Conservation (phyloP, 2,888 invertebrate species). For the Aleiodes leptofemur region DNA sequence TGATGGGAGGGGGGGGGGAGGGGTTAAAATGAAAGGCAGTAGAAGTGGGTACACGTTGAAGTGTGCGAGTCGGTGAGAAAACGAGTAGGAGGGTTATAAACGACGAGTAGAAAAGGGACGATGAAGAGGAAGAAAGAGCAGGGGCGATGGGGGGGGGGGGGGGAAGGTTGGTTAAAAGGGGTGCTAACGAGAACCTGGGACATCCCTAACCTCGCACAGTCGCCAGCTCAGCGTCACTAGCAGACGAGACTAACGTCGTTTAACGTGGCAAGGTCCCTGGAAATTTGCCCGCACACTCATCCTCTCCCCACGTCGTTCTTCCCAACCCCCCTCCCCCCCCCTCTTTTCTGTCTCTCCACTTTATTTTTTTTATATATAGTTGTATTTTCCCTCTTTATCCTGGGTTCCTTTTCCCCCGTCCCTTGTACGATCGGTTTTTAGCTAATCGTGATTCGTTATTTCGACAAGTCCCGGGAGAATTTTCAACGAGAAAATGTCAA, state of each 20-base stretch:
- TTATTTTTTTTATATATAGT: slow-evolving; percentile 29
- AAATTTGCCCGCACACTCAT: slow-evolving; percentile 50
- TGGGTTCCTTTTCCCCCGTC: neutral
- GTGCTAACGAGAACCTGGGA: slow-evolving; percentile 67
- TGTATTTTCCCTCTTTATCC: slow-evolving; percentile 24
- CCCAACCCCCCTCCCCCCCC: neutral
- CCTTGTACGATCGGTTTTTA: slow-evolving; percentile 23
- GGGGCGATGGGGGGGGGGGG: slow-evolving; percentile 35
- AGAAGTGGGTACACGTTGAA: slow-evolving; percentile 36
- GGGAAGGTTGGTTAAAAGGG: slow-evolving; percentile 48
- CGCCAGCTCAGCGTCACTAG: slow-evolving; percentile 68
- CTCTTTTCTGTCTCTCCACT: slow-evolving; percentile 13
- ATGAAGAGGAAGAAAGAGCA: neutral
- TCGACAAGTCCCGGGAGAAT: neutral
- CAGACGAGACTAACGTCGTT: slow-evolving; percentile 65
- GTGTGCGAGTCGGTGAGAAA: slow-evolving; percentile 41
- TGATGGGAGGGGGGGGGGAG: too few relatives aligned
- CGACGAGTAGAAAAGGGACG: slow-evolving; percentile 44
- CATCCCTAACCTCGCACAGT: slow-evolving; percentile 57
- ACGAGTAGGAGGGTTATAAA: slow-evolving; percentile 48
- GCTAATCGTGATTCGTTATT: slow-evolving; percentile 22
- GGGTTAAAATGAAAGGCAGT: neutral
- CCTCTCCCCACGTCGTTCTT: neutral
- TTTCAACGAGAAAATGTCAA: slow-evolving; percentile 1
- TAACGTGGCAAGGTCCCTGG: slow-evolving; percentile 55